phyloP scores from a whole-genome alignment of 23 tunicate species.

The Ciona savignyi region DNA sequence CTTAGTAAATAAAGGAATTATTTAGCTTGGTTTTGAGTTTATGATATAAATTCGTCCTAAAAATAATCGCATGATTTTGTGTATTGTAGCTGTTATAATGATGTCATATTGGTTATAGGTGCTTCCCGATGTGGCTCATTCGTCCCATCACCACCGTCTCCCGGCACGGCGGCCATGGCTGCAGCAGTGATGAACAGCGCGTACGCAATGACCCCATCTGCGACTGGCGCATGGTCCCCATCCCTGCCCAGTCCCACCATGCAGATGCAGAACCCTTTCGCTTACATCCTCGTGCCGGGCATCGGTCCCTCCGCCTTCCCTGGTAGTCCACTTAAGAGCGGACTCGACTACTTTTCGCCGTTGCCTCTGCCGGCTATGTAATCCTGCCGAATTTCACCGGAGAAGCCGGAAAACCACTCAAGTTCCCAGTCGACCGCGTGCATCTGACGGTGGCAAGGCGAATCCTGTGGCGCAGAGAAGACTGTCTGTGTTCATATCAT shows the following conservation, averaged over 20 bases:
- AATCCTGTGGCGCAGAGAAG: neutral
- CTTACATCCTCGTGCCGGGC: constrained; percentile 86
- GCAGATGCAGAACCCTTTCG: constrained; percentile 65
- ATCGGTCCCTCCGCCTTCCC: constrained; percentile 27
- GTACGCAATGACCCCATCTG: constrained; percentile 22
- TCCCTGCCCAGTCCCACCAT: constrained; percentile 32
- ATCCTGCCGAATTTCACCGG: neutral
- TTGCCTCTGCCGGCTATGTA: constrained; percentile 84
- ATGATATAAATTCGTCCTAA: no score
- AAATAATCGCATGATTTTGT: no score
- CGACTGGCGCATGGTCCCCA: constrained; percentile 57
- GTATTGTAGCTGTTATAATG: no score
- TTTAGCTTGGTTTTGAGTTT: no score
- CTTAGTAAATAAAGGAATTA: no score
- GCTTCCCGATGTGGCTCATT: no score
- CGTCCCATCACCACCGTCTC: no score
- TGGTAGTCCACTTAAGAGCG: constrained; percentile 57
- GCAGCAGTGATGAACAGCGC: constrained; percentile 46
- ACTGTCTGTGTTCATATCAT: neutral
- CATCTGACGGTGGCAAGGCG: neutral
- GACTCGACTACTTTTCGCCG: constrained; percentile 67
- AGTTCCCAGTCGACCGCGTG: neutral
- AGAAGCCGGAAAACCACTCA: neutral
- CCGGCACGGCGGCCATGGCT: constrained; percentile 48
- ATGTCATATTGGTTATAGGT: no score